These are phyloP conservation scores for Laterallus jamaicensis DNA, from an alignment of 2,113 vertebrate species.

Conservation along the genomic window DNA sequence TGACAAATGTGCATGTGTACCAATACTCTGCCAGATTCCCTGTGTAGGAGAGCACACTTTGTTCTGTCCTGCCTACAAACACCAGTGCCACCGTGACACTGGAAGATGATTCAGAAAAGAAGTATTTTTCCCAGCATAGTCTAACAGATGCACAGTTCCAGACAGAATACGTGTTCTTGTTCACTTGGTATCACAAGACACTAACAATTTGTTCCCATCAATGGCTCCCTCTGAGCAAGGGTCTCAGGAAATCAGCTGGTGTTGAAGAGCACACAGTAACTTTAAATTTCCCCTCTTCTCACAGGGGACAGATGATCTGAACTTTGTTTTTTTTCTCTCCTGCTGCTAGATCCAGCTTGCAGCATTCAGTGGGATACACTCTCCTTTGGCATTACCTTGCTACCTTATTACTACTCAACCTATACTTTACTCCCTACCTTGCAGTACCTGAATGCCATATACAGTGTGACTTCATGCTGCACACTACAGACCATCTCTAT, in stretches of 20 bases:
- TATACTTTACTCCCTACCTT: not conserved
- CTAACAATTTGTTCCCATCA: not conserved
- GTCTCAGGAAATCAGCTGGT: not conserved
- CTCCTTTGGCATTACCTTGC: not conserved
- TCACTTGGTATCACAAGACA: not conserved
- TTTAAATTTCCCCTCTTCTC: conserved; percentile 5
- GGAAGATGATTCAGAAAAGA: not conserved
- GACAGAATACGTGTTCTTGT: not conserved
- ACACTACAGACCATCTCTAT: not conserved
- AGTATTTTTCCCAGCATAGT: not conserved
- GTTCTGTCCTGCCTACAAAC: not conserved
- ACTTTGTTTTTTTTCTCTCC: conserved; percentile 4
- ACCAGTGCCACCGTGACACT: not conserved
- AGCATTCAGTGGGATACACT: not conserved
- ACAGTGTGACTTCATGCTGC: not conserved
- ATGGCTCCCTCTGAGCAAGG: not conserved
- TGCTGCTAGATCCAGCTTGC: not conserved
- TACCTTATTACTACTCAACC: not conserved
- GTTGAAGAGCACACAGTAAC: not conserved
- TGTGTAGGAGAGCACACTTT: not conserved
- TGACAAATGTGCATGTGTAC: not conserved
- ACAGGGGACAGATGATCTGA: not conserved
- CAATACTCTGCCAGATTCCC: not conserved
- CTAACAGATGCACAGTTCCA: not conserved
- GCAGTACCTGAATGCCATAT: not conserved